Conservation (phyloP, 2,888 invertebrate species). For the Pherbina coryleti region DNA sequence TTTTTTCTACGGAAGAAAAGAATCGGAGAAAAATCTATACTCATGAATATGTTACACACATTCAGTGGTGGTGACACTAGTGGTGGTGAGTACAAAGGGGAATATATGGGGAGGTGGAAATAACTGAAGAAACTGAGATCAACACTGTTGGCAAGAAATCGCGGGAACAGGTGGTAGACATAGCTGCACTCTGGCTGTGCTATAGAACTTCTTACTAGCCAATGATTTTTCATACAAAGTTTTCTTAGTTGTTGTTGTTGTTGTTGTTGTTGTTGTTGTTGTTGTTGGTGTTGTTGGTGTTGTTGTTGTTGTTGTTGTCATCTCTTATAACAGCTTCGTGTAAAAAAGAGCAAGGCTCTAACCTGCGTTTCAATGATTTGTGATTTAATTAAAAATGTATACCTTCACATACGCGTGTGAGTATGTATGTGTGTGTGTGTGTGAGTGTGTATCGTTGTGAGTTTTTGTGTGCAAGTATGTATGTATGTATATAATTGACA, state of each 20-base stretch:
- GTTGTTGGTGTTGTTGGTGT: neutral
- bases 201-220: neutral
- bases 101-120: neutral
- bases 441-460: neutral
- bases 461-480: neutral
- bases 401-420: neutral
- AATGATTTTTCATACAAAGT: too few relatives aligned
- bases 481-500: neutral
- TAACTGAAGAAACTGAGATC: neutral
- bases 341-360: neutral
- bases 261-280: neutral
- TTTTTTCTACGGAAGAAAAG: neutral
- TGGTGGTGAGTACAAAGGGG: constrained; percentile 55
- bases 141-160: neutral
- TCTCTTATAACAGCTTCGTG: neutral
- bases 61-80: constrained; percentile 56
- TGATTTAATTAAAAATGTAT: neutral
- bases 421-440: neutral
- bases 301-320: neutral
- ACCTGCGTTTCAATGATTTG: constrained; percentile 8
- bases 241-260: neutral
- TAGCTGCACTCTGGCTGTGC: neutral
- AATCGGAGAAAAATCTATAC: constrained; percentile 22
- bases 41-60: constrained; percentile 66
- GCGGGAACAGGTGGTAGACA: too few relatives aligned